Evolutionary conservation across 2,888 invertebrate species (phyloP).

Genomic region (Dioctria linearis): DNA sequence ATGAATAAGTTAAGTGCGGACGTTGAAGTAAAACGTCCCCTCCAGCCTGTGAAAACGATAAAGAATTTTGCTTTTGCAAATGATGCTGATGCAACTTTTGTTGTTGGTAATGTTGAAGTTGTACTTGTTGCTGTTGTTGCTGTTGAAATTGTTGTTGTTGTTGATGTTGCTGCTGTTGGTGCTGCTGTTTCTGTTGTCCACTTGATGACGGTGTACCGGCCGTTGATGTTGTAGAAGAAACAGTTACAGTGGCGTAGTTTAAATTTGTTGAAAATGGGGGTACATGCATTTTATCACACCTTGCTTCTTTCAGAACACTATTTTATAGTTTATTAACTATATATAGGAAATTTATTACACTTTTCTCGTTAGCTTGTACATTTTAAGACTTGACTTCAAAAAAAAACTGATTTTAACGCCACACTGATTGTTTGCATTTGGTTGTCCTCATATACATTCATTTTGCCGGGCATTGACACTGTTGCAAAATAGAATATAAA

Average conservation of each 20-base stretch:
- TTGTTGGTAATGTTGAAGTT: conserved; percentile 62
- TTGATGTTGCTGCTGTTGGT: conserved; percentile 41
- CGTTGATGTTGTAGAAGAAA: conserved; percentile 56
- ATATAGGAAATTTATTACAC: conserved; percentile 5
- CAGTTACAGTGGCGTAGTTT: conserved; percentile 61
- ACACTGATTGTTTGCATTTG: conserved; percentile 15
- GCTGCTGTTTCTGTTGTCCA: conserved; percentile 52
- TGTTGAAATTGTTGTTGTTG: conserved; percentile 63
- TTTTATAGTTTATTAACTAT: conserved; percentile 31
- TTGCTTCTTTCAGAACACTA: conserved; percentile 36
- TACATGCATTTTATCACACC: conserved; percentile 59
- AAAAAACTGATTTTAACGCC: neutral
- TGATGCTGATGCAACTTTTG: conserved; percentile 57
- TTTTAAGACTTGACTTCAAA: neutral
- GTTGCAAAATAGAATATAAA: conserved; percentile 9
- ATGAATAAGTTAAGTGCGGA: conserved; percentile 53
- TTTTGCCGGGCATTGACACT: conserved; percentile 25
- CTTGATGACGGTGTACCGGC: conserved; percentile 27
- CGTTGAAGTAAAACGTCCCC: conserved; percentile 58
- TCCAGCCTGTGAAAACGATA: conserved; percentile 45
- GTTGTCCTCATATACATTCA: conserved; percentile 21
- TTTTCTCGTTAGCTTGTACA: conserved; percentile 17
- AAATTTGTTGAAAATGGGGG: conserved; percentile 60
- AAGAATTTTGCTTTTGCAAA: conserved; percentile 52
- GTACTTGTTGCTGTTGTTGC: conserved; percentile 56